Evolutionary conservation across 2,888 invertebrate genomes (phyloP), one percentile per base, ranked within the genome.

Genomic region (Arge pagana): DNA sequence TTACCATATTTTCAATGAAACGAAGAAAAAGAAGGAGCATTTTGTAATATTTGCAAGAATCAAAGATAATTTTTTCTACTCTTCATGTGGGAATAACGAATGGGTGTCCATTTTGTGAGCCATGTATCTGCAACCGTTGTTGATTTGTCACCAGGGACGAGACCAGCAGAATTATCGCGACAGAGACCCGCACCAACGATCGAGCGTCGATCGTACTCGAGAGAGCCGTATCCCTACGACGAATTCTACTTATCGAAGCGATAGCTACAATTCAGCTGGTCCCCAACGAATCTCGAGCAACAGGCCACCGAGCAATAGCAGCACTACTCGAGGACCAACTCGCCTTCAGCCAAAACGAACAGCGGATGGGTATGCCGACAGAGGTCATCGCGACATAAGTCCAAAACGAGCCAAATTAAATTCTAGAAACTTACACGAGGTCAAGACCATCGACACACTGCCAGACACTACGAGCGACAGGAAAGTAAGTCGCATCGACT

Each of bases 391-490:
- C n/a, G 67, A 70, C 26, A 18, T 49, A 3, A 74, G 67, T 55
- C 71, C 72, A 0, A 74, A 75, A 39, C 40, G 64, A n/a, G 43
- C 49, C 6, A 70, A 67, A 55, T 36, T 59, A n/a, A 59, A 39
- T 28, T 64, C 57, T 54, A 66, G 71, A 53, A 71, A 70, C 57
- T 60, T 68, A 4, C 70, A 70, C 28, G 73, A 76, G 57, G 66
- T 68, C 18, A 64, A 66, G 51, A 65, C 69, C 13, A 62, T 67
- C n/a, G 67, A 68, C 45, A 63, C 60, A 2, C 42, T 63, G 10
- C 59, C 53, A 19, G 57, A 60, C 23, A 21, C 37, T 2, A 57
- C 50, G 3, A 53, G 52, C 18, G 60, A 59, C 4, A 65, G 65
- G 37, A 71, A 68, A 60, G 72, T 71, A 58, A 18, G 18, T n/a